phyloP scores from a whole-genome alignment of 2,888 invertebrate species.

The Pseudanteris insignis region DNA sequence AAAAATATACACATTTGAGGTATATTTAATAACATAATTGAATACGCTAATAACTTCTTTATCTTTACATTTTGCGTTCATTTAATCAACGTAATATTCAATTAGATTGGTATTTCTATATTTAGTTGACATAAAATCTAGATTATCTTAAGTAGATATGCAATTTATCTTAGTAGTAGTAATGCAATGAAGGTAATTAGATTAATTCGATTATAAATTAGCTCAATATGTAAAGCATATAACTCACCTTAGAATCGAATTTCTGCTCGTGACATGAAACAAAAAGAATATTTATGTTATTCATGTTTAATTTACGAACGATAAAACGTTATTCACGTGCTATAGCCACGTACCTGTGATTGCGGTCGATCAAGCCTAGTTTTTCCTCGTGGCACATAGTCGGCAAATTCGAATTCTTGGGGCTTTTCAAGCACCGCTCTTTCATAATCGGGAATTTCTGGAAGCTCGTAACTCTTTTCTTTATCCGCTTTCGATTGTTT shows the following conservation, averaged over 20 bases:
- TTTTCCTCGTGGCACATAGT: constrained; percentile 57
- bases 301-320: too few species aligned
- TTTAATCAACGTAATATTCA: constrained; percentile 18
- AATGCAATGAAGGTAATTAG: too few species aligned
- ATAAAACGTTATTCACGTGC: too few species aligned
- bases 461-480: constrained; percentile 60
- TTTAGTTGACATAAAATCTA: constrained; percentile 2
- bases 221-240: too few species aligned
- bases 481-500: constrained; percentile 57
- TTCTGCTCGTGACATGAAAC: constrained; percentile 55
- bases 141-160: constrained; percentile 1
- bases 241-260: constrained; percentile 63
- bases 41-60: constrained; percentile 23
- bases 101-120: constrained; percentile 12
- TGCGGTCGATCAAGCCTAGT: constrained; percentile 61
- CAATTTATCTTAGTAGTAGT: constrained; percentile 6
- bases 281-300: constrained; percentile 27
- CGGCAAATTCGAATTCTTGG: constrained; percentile 62
- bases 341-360: constrained; percentile 61
- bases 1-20: constrained; percentile 1
- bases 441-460: constrained; percentile 74
- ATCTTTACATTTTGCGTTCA: constrained; percentile 7
- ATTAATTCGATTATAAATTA: too few species aligned
- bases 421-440: constrained; percentile 69
- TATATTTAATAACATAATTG: constrained; percentile 5